A percentile compares a stretch with the other conserved stretches of the same genome.
These are phyloP conservation scores for Callospermophilus lateralis DNA, from an alignment of 2,113 vertebrate genomes.

Conservation along the genomic window DNA sequence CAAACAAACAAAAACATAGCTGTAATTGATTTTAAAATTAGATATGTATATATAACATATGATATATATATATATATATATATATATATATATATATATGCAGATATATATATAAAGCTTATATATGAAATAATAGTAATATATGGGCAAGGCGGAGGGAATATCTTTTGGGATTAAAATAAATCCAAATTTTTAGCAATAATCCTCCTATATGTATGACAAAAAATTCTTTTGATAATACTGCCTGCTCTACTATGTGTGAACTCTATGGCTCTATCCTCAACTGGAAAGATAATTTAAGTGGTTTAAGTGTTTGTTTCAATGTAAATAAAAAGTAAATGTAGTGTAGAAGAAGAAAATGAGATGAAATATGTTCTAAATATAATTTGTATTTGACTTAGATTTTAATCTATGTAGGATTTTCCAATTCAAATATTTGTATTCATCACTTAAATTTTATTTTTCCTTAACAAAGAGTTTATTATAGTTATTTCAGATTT, in stretches of 20 bases:
- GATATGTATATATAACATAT: background rate
- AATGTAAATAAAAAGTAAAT: background rate
- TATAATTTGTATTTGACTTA: background rate
- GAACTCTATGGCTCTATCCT: background rate
- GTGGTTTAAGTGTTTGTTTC: background rate
- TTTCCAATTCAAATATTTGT: too few species aligned
- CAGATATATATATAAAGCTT: too few species aligned
- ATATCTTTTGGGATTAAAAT: background rate
- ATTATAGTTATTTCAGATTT: background rate
- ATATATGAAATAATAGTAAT: background rate
- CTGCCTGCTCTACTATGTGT: fast-evolving
- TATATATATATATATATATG: too few species aligned
- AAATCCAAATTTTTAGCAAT: background rate
- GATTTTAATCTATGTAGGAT: background rate
- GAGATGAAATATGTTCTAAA: background rate
- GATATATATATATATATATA: too few species aligned
- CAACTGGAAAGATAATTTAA: background rate
- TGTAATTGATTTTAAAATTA: background rate
- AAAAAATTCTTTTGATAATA: background rate
- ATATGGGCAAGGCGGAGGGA: fast-evolving
- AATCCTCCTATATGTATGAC: background rate
- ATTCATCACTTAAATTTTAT: background rate
- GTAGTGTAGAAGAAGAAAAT: background rate
- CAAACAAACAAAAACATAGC: background rate
- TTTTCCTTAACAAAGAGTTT: background rate